Percentiles rank a stretch among this genome's conserved stretches.
phyloP scores from a whole-genome alignment of 1,140 invertebrate genomes.

The Bombus haemorrhoidalis region DNA sequence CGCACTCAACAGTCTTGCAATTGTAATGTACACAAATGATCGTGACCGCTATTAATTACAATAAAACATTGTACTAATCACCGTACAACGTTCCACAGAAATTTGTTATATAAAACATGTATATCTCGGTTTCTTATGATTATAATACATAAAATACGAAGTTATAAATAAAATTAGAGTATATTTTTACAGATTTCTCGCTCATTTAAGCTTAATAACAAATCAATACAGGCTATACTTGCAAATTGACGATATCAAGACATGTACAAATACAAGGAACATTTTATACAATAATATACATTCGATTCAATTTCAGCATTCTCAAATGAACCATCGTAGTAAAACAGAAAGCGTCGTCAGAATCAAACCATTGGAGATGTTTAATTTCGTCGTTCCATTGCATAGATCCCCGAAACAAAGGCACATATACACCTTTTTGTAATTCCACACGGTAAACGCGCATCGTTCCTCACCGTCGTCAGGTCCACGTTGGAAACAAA shows the following conservation, averaged over 20 bases:
- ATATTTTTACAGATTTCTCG: constrained; percentile 23
- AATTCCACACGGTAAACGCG: constrained; percentile 90
- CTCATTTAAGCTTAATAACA: not conserved
- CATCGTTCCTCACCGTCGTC: constrained; percentile 94
- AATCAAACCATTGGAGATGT: constrained; percentile 29
- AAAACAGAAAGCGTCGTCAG: not conserved
- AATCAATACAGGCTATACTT: not conserved
- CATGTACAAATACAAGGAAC: constrained; percentile 33
- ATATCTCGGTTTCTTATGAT: constrained; percentile 15
- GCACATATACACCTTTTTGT: constrained; percentile 94
- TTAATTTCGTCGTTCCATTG: constrained; percentile 82
- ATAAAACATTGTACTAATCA: not conserved
- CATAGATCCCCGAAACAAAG: constrained; percentile 96
- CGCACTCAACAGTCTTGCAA: not conserved
- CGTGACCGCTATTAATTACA: not conserved
- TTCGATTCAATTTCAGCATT: not conserved
- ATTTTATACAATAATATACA: constrained; percentile 47
- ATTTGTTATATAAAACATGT: constrained; percentile 10
- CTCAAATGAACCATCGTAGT: constrained; percentile 50
- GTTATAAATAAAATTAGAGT: constrained; percentile 34
- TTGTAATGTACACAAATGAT: not conserved
- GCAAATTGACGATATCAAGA: not conserved
- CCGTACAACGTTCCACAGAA: not conserved
- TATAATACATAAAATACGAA: constrained; percentile 27
- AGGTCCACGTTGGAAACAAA: constrained; percentile 93